Evolutionary conservation across 2,888 invertebrate genomes (phyloP).

Genomic region (Steinernema hermaphroditum): DNA sequence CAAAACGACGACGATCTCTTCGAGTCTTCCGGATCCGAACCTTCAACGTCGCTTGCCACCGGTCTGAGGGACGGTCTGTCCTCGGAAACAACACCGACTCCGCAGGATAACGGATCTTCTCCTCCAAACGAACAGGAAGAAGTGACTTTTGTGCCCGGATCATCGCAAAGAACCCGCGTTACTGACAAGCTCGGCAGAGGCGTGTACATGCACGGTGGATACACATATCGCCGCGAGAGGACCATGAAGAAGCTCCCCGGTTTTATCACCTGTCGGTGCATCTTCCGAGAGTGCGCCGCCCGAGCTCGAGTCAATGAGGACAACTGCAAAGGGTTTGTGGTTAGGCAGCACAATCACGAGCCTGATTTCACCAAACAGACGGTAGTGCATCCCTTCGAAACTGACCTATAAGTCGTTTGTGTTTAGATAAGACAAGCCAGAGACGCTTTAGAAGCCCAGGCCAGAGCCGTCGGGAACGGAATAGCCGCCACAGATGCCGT

Average conservation of each 20-base stretch:
- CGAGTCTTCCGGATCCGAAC: no score
- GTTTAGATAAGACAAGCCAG: no score
- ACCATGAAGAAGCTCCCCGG: neutral
- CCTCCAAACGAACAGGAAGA: neutral
- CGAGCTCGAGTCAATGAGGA: neutral
- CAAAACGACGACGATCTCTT: no score
- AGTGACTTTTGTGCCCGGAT: neutral
- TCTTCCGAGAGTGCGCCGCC: neutral
- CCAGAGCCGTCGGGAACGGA: no score
- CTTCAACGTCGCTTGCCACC: no score
- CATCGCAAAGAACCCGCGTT: neutral
- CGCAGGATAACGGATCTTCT: no score
- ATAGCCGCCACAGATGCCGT: no score
- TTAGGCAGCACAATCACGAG: neutral
- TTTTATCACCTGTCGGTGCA: neutral
- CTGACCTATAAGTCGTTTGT: no score
- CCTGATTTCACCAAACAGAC: neutral
- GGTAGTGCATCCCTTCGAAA: no score
- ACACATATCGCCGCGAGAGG: neutral
- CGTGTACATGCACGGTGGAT: constrained; percentile 1
- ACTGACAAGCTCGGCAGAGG: neutral
- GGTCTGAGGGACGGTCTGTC: no score
- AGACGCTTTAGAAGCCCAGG: no score
- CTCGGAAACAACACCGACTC: no score
- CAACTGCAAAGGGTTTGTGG: neutral